Percentiles rank a stretch among this genome's conserved stretches.
These are phyloP conservation scores for Polydrusus tereticollis DNA, from an alignment of 2,888 invertebrate genomes.

Conservation along the genomic window DNA sequence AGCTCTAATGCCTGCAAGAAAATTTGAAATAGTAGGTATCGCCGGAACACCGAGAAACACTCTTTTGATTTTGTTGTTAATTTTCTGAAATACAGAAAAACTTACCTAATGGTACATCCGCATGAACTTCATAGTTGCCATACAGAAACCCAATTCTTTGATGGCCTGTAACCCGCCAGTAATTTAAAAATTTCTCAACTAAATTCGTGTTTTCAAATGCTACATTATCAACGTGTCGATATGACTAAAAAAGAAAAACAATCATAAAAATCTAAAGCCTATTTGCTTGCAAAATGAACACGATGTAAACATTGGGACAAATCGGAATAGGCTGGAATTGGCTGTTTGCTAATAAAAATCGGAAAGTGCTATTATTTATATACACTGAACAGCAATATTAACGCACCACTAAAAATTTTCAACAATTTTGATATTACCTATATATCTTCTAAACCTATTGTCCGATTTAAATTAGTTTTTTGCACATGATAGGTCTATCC, in stretches of 20 bases:
- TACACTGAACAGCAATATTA: too few species aligned
- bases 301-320: too few species aligned
- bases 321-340: too few species aligned
- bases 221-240: slow-evolving; percentile 96
- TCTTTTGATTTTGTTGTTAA: background rate
- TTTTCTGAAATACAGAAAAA: background rate
- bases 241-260: slow-evolving; percentile 72
- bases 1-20: slow-evolving; percentile 78
- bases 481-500: too few species aligned
- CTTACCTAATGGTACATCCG: slow-evolving; percentile 88
- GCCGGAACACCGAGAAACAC: too few species aligned
- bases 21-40: background rate
- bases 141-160: slow-evolving; percentile 95
- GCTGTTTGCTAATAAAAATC: too few species aligned
- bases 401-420: too few species aligned
- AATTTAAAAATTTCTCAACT: slow-evolving; percentile 96
- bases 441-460: too few species aligned
- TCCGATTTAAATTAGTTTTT: too few species aligned
- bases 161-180: slow-evolving; percentile 94
- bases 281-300: background rate
- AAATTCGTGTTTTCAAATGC: slow-evolving; percentile 95
- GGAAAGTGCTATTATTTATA: too few species aligned
- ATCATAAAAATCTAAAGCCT: background rate
- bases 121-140: slow-evolving; percentile 92
- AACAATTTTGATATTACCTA: too few species aligned